phyloP scores from a whole-genome alignment of 2,113 vertebrate species.

The Syrrhaptes paradoxus region DNA sequence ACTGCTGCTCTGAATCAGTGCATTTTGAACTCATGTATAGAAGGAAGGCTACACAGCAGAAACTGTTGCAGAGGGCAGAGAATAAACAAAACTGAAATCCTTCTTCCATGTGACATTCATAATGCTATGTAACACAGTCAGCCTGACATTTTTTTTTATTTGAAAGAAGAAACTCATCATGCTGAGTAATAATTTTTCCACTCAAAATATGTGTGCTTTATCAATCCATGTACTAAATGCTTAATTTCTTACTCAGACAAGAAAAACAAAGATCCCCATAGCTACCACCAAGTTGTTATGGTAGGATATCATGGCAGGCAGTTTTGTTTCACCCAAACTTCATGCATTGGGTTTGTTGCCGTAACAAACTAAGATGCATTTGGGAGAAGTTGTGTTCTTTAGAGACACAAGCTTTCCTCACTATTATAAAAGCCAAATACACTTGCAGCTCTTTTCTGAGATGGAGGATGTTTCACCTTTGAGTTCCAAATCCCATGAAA shows the following conservation, averaged over 20 bases:
- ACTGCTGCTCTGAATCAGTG: neutral
- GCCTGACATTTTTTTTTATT: neutral
- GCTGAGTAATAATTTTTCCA: neutral
- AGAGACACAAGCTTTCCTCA: neutral
- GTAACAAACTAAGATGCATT: neutral
- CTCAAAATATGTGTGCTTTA: neutral
- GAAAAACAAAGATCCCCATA: slow-evolving; percentile 3
- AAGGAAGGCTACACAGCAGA: neutral
- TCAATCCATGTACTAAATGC: neutral
- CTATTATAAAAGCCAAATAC: neutral
- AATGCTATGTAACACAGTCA: neutral
- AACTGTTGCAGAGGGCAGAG: neutral
- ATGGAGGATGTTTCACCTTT: neutral
- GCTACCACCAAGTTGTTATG: neutral
- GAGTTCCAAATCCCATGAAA: neutral
- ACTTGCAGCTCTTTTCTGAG: neutral
- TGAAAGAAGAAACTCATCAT: neutral
- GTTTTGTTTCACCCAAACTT: neutral
- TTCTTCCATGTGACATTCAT: neutral
- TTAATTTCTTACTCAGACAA: neutral
- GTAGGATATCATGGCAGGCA: neutral
- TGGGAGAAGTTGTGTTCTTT: neutral
- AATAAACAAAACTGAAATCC: neutral
- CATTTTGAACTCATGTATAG: neutral
- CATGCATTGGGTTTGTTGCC: neutral